Evolutionary conservation across 2,113 vertebrate species (phyloP), one percentile per base, ranked within the genome.

Genomic region (Indicator indicator): DNA sequence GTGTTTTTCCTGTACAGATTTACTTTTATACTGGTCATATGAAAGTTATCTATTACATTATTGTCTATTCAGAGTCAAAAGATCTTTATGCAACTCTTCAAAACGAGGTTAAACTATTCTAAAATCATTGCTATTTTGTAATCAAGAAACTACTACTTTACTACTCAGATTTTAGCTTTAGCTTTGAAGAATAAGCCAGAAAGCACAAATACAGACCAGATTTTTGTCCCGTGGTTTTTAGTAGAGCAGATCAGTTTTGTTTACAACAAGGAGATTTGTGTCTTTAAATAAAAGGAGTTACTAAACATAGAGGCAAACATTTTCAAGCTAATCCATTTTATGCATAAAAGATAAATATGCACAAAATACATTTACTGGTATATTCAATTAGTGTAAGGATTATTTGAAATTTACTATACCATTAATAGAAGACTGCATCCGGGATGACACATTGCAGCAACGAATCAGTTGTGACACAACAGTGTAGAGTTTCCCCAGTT

Each of bases 371-470:
- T 52, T 69, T 80, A 55, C 9, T 36, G 50, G 40, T 27, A 30
- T 3, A 56, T 65, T 46, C 24, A 86, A 23, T 26, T 48, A 20
- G 54, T 36, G 21, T n/a, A 52, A 83, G 63, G 30, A 69, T 73
- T 89, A 55, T 6, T 56, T 9, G 54, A 63, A 83, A 74, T 86
- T 28, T 60, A 95, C 64, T 94, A 95, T 97, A 99, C 99, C 99
- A 95, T 99, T 99, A 96, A 99, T 99, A 91, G 99, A 99, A 80
- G 99, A 99, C 97, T 99, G 99, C 99, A 99, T 99, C 94, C 99
- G 98, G 1, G 99, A 98, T 4, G 99, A 99, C 73, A 99, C 99
- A n/a, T 99, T 99, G 96, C 99, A 99, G 93, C 99, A 99, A 52
- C 99, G 99, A 80, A 99, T 98, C 78, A 99, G 98, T 72, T 99